Evolutionary conservation across 2,113 vertebrate genomes (phyloP).

Genomic region (Colius striatus): DNA sequence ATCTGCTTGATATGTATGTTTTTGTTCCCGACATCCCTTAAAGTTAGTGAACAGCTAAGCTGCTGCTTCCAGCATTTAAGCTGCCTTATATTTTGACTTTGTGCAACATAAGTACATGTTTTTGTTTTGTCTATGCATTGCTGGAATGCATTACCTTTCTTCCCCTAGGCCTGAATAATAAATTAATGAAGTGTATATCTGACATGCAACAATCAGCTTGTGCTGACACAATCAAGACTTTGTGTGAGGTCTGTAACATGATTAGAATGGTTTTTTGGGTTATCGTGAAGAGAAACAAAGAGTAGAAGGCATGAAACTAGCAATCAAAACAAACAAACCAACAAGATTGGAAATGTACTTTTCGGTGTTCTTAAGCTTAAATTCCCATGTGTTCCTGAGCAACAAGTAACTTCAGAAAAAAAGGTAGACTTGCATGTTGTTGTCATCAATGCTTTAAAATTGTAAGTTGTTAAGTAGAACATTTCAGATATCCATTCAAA

Average conservation of each 20-base stretch:
- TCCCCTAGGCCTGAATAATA: conserved; percentile 18
- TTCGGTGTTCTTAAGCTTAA: not conserved
- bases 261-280: not conserved
- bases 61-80: not conserved
- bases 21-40: not conserved
- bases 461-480: not conserved
- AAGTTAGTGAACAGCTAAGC: not conserved
- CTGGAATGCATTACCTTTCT: conserved; percentile 1
- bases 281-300: not conserved
- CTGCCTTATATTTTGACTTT: not conserved
- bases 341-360: not conserved
- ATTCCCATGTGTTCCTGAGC: not conserved
- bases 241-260: not conserved
- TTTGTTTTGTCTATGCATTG: not conserved
- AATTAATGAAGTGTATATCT: not conserved
- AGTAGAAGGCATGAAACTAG: not conserved
- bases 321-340: not conserved
- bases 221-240: not conserved
- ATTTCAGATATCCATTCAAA: not conserved
- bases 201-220: not conserved
- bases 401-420: not conserved
- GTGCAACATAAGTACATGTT: not conserved
- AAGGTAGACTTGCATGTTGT: not conserved
- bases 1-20: not conserved
- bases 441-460: not conserved